Base-by-base conservation (phyloP, 53 echinoderm and acorn worm genomes). In the Holothuria leucospilota region DNA sequence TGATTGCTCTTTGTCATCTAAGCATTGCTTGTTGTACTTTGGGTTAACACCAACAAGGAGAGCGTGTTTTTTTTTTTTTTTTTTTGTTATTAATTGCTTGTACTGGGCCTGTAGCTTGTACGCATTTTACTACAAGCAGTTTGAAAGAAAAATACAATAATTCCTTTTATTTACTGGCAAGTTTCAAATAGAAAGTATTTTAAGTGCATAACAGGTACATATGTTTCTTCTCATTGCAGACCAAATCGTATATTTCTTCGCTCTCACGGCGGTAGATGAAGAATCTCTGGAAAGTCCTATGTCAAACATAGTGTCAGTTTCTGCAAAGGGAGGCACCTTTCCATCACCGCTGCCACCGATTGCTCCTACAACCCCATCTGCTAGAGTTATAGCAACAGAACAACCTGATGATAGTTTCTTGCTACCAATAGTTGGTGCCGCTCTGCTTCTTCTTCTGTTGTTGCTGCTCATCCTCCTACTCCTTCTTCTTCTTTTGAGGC, bases 351-450 rank as follows among this genome's bases (percentile, higher is more conserved):
- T 26, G 30, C 80, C 59, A 60, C 61, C 61, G 80, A 61, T 80
- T 29, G 39, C 12, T 38, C 29, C 26, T 62, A 18, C 38, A 80
- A 38, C 56, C 28, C 30, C 29, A 21, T 20, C 12, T 11, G 58
- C 34, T 20, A 30, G 18, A 59, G 30, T 80, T 30, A 29, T 29
- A 29, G 39, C 39, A 56, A 56, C 56, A 18, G 56, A 56, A 18
- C 0, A 56, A 16, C 56, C 56, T 16, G 56, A 56, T 56, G 34
- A 27, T 11, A 70, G 34, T 20, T 51, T 26, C 40, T 41, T 75
- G 49, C 25, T 80, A 14, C 80, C 80, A 11, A 59, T 80, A 14
- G 51, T 80, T 38, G 80, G 78, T 29, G 80, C 80, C 6, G 51
- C 60, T 29, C 13, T 80, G 20, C 14, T 80, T 21, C 60, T 80